Percentiles rank a stretch among this genome's conserved stretches.
Evolutionary conservation across 2,797 vertebrate genomes (phyloP).

Genomic region (Clarias fuscus): DNA sequence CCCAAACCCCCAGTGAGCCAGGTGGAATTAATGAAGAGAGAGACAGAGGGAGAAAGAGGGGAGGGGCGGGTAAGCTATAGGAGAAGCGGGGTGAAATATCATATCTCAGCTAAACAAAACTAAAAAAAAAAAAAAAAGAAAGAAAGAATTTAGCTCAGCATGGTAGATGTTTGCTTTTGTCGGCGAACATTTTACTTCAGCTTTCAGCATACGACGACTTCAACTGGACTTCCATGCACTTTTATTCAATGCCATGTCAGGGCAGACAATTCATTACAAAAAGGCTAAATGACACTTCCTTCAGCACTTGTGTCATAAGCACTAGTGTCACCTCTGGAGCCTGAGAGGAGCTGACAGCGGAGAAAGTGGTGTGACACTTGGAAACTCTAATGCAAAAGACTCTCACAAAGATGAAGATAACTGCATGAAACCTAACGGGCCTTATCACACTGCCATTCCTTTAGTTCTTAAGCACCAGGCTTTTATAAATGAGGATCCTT

Average conservation of each 20-base stretch:
- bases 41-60: not conserved
- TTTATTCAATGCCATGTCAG: not conserved
- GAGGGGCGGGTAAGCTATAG: not conserved
- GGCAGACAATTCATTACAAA: slow-evolving; percentile 20
- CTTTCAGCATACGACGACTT: not conserved
- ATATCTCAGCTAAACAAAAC: not conserved
- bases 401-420: slow-evolving; percentile 29
- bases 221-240: not conserved
- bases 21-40: slow-evolving; percentile 19
- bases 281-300: slow-evolving; percentile 23
- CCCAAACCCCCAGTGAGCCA: slow-evolving; percentile 39
- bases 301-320: slow-evolving; percentile 9
- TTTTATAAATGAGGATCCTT: slow-evolving; percentile 49
- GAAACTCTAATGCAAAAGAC: slow-evolving; percentile 32
- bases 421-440: slow-evolving; percentile 38
- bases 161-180: not conserved
- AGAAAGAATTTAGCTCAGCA: slow-evolving; percentile 4
- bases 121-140: too few species aligned
- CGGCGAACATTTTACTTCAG: not conserved
- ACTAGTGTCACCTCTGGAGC: slow-evolving; percentile 16
- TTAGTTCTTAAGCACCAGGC: slow-evolving; percentile 22
- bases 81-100: not conserved
- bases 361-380: slow-evolving; percentile 24
- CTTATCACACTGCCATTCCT: slow-evolving; percentile 28
- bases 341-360: slow-evolving; percentile 18